Conservation (phyloP, 2,888 invertebrate species). For the Leucania comma region DNA sequence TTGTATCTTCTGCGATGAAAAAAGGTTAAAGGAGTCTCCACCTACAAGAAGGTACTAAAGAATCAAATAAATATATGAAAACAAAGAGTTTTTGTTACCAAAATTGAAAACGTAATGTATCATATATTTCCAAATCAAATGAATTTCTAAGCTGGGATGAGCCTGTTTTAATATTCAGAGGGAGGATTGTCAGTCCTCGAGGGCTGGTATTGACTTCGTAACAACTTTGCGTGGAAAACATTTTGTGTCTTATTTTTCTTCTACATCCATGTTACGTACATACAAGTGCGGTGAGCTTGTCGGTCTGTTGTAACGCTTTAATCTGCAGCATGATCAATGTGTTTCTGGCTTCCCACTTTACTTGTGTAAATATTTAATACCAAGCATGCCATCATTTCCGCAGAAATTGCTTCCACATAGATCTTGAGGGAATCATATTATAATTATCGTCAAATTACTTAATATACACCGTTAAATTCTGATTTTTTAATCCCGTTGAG, state of each 20-base stretch:
- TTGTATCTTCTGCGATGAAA: no score
- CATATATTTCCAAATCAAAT: slow-evolving; percentile 7
- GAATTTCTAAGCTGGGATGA: slow-evolving; percentile 13
- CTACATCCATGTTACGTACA: not conserved
- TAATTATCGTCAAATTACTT: not conserved
- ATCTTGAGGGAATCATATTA: slow-evolving; percentile 4
- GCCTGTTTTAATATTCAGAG: slow-evolving; percentile 50
- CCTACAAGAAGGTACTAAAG: not conserved
- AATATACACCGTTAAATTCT: no score
- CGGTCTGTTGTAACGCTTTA: not conserved
- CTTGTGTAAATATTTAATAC: not conserved
- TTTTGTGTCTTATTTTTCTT: slow-evolving; percentile 1
- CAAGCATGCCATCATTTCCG: not conserved
- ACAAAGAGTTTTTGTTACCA: not conserved
- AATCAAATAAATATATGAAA: not conserved
- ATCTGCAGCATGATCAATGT: not conserved
- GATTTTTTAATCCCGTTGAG: no score
- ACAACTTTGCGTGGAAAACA: slow-evolving; percentile 24
- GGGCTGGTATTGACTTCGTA: slow-evolving; percentile 31
- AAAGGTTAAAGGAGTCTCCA: no score
- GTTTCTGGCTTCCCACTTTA: not conserved
- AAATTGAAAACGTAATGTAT: not conserved
- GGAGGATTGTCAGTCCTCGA: slow-evolving; percentile 25
- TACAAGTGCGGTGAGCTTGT: not conserved
- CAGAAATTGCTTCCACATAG: not conserved